Conservation (phyloP, 1,140 invertebrate species). For the Triops longicaudatus region DNA sequence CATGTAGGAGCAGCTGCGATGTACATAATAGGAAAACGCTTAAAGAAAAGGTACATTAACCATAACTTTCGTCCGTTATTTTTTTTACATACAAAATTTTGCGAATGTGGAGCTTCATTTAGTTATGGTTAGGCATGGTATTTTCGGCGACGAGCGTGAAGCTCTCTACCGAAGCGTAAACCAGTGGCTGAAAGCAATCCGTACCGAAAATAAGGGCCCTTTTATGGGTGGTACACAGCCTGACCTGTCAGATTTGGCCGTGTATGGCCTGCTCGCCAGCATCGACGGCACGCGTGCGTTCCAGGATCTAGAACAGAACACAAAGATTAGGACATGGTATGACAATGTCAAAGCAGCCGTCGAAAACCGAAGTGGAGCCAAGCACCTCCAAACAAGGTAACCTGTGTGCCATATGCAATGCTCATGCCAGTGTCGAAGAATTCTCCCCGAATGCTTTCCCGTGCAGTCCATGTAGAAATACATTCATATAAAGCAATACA, state of each 20-base stretch:
- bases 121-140: slow-evolving; percentile 53
- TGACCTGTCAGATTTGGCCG: slow-evolving; percentile 84
- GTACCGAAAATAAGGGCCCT: slow-evolving; percentile 51
- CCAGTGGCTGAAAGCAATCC: slow-evolving; percentile 64
- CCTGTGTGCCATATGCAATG: neutral
- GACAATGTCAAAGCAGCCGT: slow-evolving; percentile 40
- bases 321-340: slow-evolving; percentile 55
- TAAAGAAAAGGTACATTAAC: slow-evolving; percentile 61
- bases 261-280: slow-evolving; percentile 86
- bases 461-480: neutral
- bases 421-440: neutral
- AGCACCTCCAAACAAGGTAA: neutral
- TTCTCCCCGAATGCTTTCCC: neutral
- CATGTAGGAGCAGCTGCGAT: slow-evolving; percentile 88
- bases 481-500: neutral
- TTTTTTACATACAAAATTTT: slow-evolving; percentile 27
- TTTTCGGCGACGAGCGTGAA: slow-evolving; percentile 78
- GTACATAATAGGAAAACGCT: slow-evolving; percentile 80
- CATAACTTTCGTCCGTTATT: slow-evolving; percentile 12
- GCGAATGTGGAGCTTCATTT: neutral
- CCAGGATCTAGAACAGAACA: slow-evolving; percentile 65
- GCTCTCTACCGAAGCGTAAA: slow-evolving; percentile 85
- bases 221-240: slow-evolving; percentile 73
- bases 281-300: slow-evolving; percentile 93
- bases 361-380: neutral